Conservation (phyloP, 2,797 vertebrate species). For the Aselliscus stoliczkanus region DNA sequence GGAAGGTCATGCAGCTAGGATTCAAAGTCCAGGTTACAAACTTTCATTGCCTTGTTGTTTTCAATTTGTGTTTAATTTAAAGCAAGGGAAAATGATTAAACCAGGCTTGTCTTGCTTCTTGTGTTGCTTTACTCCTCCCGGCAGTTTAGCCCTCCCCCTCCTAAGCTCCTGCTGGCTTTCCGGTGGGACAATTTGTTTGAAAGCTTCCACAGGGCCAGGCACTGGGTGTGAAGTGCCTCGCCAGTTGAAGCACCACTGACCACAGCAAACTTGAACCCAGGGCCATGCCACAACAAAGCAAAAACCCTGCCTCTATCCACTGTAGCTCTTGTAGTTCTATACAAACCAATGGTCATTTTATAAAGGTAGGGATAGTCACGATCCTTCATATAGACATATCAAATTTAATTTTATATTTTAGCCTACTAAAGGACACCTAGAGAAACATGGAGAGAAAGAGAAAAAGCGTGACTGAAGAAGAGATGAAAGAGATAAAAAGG, state of each 20-base stretch:
- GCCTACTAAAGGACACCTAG: not conserved
- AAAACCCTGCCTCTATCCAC: not conserved
- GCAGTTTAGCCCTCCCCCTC: not conserved
- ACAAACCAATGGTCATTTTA: not conserved
- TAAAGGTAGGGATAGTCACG: not conserved
- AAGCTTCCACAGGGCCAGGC: not conserved
- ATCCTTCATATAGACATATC: not conserved
- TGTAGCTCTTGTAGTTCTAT: not conserved
- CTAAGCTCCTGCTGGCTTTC: not conserved
- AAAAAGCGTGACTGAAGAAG: not conserved
- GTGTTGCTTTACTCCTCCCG: not conserved
- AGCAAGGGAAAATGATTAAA: not conserved
- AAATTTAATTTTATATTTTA: not conserved
- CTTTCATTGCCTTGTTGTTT: conserved; percentile 42
- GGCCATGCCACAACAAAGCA: not conserved
- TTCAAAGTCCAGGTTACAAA: conserved; percentile 52
- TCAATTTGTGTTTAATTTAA: conserved; percentile 33
- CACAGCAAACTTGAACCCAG: not conserved
- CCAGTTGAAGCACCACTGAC: not conserved
- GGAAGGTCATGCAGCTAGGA: conserved; percentile 61
- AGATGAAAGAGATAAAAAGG: not conserved
- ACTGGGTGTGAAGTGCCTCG: too few species aligned
- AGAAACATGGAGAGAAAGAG: not conserved
- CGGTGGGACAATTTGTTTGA: not conserved
- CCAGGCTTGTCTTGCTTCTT: not conserved